Percentiles rank a stretch among this genome's conserved stretches.
phyloP scores from a whole-genome alignment of 2,888 invertebrate species.

The Metacarcinus magister region DNA sequence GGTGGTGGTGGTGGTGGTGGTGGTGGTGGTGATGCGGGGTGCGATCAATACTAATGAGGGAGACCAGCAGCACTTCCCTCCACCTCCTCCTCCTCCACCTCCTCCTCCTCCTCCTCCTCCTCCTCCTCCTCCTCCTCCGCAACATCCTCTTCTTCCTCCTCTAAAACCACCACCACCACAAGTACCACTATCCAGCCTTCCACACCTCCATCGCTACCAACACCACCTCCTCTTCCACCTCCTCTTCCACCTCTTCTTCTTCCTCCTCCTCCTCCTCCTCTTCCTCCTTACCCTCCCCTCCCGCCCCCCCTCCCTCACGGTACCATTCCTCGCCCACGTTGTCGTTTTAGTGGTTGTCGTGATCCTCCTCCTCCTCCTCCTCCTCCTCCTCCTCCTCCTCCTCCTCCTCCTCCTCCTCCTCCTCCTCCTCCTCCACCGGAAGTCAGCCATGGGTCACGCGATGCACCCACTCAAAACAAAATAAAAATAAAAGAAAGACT shows the following conservation, averaged over 20 bases:
- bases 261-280: neutral
- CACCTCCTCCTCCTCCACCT: constrained; percentile 15
- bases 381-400: neutral
- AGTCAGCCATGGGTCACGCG: neutral
- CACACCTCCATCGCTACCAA: neutral
- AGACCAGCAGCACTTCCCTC: constrained; percentile 14
- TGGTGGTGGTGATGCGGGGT: neutral
- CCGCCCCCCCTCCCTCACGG: neutral
- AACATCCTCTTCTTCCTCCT: neutral
- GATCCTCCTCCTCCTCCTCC: constrained; percentile 64
- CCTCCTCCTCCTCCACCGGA: constrained; percentile 34
- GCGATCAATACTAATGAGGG: constrained; percentile 39
- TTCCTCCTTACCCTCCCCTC: constrained; percentile 37
- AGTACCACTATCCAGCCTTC: neutral
- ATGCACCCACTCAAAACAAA: neutral
- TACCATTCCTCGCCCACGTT: neutral
- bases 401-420: constrained; percentile 15
- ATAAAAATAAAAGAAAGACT: neutral
- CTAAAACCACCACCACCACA: no score
- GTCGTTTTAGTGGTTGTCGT: no score
- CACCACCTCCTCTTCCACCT: neutral
- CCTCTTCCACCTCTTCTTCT: neutral
- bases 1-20: neutral
- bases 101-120: neutral
- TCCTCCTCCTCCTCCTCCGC: neutral